Conservation (phyloP, 2,113 vertebrate genomes). For the Anolis carolinensis region DNA sequence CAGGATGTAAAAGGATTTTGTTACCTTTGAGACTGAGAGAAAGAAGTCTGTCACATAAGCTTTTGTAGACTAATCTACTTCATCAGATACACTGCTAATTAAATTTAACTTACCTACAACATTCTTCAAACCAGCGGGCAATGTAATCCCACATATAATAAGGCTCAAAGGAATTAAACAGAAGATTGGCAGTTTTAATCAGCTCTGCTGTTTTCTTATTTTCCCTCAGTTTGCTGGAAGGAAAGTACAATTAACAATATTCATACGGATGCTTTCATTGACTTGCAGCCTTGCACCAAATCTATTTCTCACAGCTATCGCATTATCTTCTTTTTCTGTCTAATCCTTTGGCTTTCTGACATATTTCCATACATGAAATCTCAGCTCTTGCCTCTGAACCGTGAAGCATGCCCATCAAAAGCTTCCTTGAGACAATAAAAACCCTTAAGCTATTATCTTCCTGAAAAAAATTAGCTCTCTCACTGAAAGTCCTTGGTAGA, state of each 20-base stretch:
- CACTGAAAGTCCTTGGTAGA: background rate
- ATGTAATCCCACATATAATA: constrained; percentile 99
- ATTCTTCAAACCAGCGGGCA: constrained; percentile 97
- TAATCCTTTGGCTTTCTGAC: background rate
- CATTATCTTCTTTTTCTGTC: background rate
- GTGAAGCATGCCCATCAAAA: background rate
- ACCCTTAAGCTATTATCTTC: background rate
- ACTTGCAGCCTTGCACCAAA: background rate
- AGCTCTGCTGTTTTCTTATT: constrained; percentile 98
- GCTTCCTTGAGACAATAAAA: background rate
- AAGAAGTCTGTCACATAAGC: too few relatives aligned
- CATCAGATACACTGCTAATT: too few relatives aligned
- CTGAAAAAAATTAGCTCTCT: background rate
- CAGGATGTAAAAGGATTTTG: too few relatives aligned
- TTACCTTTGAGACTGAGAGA: too few relatives aligned
- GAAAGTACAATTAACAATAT: constrained; percentile 19
- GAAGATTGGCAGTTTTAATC: constrained; percentile 98
- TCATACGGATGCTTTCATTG: background rate
- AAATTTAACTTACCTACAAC: constrained; percentile 86
- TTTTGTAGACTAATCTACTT: too few relatives aligned
- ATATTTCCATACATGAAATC: background rate
- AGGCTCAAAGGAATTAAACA: constrained; percentile 99
- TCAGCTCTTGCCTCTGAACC: background rate
- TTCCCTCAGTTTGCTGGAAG: constrained; percentile 91
- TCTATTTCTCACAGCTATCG: background rate